Evolutionary conservation across 2,888 invertebrate species (phyloP), one percentile per base, ranked within the genome.

Genomic region (Drosophila buzzatii): DNA sequence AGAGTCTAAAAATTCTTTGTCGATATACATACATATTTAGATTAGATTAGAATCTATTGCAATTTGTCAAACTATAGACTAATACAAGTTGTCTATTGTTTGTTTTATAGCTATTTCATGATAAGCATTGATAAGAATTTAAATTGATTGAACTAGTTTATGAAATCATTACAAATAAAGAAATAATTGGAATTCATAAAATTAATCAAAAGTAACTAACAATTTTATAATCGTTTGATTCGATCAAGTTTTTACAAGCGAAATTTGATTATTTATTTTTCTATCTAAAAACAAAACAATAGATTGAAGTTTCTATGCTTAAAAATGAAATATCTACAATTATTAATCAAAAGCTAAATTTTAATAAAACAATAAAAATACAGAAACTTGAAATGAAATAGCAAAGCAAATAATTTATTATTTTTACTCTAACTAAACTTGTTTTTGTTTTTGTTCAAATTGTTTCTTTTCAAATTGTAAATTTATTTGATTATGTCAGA

Each of bases 401-500:
- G 9, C 2, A 23, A 12, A 49, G 18, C n/a, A 31, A 49, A 49
- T 6, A n/a, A 49, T 31, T n/a, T 18, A 33, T 18, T 10, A 31
- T 31, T 10, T 23, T 27, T 2, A 47, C 27, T 49, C 31, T 1
- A 49, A 51, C 49, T 51, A 51, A 51, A 33, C 18, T 14, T 14
- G 12, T 20, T 10, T 49, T 33, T 49, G 3, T 3, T 4, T 14
- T 49, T 10, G 27, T 49, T 51, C 8, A 14, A 20, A 18, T 4
- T 8, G 14, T 33, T 51, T 51, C 18, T 35, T 14, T 51, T 33
- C 14, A 35, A 35, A 33, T 14, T 33, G 33, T 20, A 51, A 51
- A 51, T 3, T 51, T 51, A 51, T 51, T 51, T 33, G 51, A 51
- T 51, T 51, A 51, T 51, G 51, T 51, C 51, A 51, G 33, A 51